These are phyloP conservation scores for Saccopteryx leptura DNA, from an alignment of 2,113 vertebrate genomes.

Conservation along the genomic window DNA sequence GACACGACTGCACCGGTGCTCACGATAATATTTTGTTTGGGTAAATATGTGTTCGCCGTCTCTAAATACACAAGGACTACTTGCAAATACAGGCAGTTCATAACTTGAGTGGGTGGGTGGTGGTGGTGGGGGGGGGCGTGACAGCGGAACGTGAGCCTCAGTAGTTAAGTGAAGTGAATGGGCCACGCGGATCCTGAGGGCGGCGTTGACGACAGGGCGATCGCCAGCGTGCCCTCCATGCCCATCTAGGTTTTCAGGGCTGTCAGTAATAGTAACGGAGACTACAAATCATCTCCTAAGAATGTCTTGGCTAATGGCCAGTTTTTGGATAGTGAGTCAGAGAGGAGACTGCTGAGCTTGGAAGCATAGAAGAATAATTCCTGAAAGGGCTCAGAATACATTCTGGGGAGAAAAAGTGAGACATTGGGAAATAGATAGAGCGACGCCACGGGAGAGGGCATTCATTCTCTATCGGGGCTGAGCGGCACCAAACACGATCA, in stretches of 20 bases:
- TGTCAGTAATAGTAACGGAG: not conserved
- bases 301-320: conserved; percentile 55
- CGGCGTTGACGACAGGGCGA: not conserved
- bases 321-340: conserved; percentile 14
- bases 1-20: not conserved
- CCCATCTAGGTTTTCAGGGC: not conserved
- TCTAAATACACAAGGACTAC: not conserved
- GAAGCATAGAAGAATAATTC: conserved; percentile 10
- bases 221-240: not conserved
- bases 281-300: conserved; percentile 58
- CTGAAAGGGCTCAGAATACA: not conserved
- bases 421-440: not conserved
- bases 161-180: not conserved
- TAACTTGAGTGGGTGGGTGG: not conserved
- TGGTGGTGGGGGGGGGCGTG: not conserved
- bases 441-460: not conserved
- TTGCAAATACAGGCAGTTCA: not conserved
- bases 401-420: not conserved
- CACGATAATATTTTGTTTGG: not conserved
- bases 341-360: not conserved
- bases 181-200: not conserved
- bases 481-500: not conserved
- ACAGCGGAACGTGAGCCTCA: not conserved
- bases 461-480: not conserved
- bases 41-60: not conserved